phyloP scores from a whole-genome alignment of 2,797 vertebrate genomes.

The Erpetoichthys calabaricus region DNA sequence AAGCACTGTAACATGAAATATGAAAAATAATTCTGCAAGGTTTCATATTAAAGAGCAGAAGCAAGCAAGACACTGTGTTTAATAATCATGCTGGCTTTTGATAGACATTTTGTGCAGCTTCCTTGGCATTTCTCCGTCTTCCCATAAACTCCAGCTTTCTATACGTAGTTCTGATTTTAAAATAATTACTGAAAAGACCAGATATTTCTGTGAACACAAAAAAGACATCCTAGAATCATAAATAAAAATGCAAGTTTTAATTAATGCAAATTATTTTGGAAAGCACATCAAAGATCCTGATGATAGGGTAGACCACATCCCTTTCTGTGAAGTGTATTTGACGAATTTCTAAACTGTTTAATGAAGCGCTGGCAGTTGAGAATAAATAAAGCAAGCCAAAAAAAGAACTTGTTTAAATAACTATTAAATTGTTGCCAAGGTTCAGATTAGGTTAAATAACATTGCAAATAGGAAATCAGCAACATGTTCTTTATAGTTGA shows the following conservation, averaged over 20 bases:
- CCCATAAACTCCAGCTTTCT: too few relatives aligned
- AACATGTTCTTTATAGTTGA: slow-evolving; percentile 27
- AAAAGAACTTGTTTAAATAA: slow-evolving; percentile 37
- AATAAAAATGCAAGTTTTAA: slow-evolving; percentile 11
- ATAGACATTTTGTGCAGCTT: too few relatives aligned
- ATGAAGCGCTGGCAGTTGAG: slow-evolving; percentile 34
- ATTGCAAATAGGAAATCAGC: slow-evolving; percentile 40
- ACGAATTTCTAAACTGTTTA: slow-evolving; percentile 27
- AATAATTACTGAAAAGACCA: too few relatives aligned
- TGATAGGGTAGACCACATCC: slow-evolving; percentile 11
- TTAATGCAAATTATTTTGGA: slow-evolving; percentile 20
- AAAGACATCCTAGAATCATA: not conserved
- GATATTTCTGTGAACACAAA: too few relatives aligned
- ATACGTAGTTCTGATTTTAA: too few relatives aligned
- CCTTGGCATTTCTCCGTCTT: too few relatives aligned
- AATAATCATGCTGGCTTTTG: not conserved
- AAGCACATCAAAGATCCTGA: slow-evolving; percentile 19
- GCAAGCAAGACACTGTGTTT: slow-evolving; percentile 17
- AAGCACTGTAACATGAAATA: slow-evolving; percentile 40
- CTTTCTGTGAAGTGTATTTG: slow-evolving; percentile 6
- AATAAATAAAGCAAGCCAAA: slow-evolving; percentile 33
- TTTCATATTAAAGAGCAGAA: slow-evolving; percentile 10
- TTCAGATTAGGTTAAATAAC: slow-evolving; percentile 44
- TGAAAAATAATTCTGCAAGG: slow-evolving; percentile 38
- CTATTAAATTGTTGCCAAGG: slow-evolving; percentile 49